Evolutionary conservation across 2,113 vertebrate species (phyloP), one percentile per base, ranked within the genome.

Genomic region (Cryptotis parvus): DNA sequence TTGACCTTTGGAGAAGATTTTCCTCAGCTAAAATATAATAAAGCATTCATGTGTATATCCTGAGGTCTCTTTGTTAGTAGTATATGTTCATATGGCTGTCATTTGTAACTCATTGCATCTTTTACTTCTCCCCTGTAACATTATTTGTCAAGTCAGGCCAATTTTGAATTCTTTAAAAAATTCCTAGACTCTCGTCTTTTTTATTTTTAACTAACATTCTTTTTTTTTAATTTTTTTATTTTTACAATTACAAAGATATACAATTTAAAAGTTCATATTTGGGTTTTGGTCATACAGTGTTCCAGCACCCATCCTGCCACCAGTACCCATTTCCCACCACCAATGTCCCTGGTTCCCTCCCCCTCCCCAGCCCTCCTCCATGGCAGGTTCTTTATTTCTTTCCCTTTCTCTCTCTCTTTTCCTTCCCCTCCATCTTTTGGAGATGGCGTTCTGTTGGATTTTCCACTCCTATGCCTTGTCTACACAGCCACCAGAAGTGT

Each of bases 1-100:
- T 92, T 87, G 79, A 63, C 72, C 68, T 94, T 94, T 96, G 90
- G 52, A 91, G 52, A 92, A 90, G 83, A 78, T 94, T 94, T 96
- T 85, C 68, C 22, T 94, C 92, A 94, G 75, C 75, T 76, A 9
- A 91, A 94, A 92, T 90, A 80, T 91, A 88, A 86, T 90, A 92
- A 69, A 88, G n/a, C 26, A 79, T 90, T 82, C 68, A 79, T 2
- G 0, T 26, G 33, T 70, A n/a, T 63, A 33, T 79, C 35, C 39
- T 65, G 63, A 63, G 11, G 31, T 85, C 69, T 89, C 37, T 77
- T 68, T 33, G 77, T 85, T 77, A 61, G 80, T 31, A 41, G 26
- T 52, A 2, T 90, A 22, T 70, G 20, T 79, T 95, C 72, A 65
- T 31, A 65, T 6, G 29, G 20, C 29, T 61, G 39, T 77, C 39